These are phyloP conservation scores for Eupithecia subumbrata DNA, from an alignment of 2,888 invertebrate species.

Conservation along the genomic window DNA sequence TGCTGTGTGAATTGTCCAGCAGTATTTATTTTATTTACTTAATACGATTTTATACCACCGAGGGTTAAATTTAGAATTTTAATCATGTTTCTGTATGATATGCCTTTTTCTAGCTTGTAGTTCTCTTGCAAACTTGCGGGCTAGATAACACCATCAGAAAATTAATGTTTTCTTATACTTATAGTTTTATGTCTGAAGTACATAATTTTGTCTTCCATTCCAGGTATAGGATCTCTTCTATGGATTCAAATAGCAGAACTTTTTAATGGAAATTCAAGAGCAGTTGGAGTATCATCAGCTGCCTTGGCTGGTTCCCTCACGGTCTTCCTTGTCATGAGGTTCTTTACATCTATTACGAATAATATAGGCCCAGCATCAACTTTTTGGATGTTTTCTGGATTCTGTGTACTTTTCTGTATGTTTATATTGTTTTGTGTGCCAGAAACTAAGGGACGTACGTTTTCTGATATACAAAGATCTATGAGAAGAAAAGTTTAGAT, in stretches of 20 bases:
- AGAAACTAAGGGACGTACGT: conserved; percentile 42
- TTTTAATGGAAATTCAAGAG: conserved; percentile 33
- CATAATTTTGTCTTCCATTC: neutral
- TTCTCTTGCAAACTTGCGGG: neutral
- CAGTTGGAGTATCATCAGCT: conserved; percentile 29
- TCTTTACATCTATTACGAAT: conserved; percentile 35
- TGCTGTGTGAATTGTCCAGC: no score
- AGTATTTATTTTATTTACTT: no score
- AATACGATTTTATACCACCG: no score
- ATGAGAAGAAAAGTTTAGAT: neutral
- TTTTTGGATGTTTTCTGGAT: conserved; percentile 40
- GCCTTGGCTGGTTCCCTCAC: conserved; percentile 3
- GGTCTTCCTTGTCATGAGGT: conserved; percentile 39
- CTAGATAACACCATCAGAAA: no score
- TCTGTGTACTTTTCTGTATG: conserved; percentile 16
- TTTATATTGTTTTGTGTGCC: conserved; percentile 34
- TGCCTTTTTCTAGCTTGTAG: neutral
- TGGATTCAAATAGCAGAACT: conserved; percentile 27
- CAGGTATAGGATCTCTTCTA: conserved; percentile 23
- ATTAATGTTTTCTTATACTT: no score
- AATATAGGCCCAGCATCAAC: conserved; percentile 37
- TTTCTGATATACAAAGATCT: conserved; percentile 40
- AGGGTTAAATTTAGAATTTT: no score
- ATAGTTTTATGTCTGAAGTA: no score
- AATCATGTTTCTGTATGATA: neutral